Conservation (phyloP, 2,113 vertebrate species). For the Emydura subglobosa region DNA sequence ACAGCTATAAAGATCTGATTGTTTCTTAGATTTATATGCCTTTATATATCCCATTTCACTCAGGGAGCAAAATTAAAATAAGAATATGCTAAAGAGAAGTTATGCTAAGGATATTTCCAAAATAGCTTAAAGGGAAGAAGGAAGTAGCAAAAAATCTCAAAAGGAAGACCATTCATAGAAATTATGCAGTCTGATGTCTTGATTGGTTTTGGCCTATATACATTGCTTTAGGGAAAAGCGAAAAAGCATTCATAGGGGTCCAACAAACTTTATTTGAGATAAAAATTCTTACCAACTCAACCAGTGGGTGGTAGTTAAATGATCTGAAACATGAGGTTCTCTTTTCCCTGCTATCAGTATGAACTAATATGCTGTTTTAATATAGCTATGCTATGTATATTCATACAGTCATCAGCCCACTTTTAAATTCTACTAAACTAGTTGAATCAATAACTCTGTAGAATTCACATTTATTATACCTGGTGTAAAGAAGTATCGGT, state of each 20-base stretch:
- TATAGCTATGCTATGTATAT: neutral
- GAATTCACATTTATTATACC: neutral
- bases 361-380: neutral
- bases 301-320: neutral
- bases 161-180: neutral
- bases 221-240: neutral
- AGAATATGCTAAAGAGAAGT: neutral
- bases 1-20: neutral
- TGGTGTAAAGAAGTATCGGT: neutral
- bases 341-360: neutral
- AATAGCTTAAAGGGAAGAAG: neutral
- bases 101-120: neutral
- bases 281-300: neutral
- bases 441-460: neutral
- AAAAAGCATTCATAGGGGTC: neutral
- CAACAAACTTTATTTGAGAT: neutral
- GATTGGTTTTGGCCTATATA: neutral
- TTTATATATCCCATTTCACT: neutral
- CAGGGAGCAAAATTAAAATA: neutral
- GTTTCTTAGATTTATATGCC: neutral
- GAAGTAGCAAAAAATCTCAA: neutral
- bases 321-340: neutral
- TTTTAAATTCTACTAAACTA: constrained; percentile 3
- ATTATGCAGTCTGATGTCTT: neutral
- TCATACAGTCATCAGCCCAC: neutral